These are phyloP conservation scores for Malacosoma neustria DNA, from an alignment of 2,888 invertebrate genomes.

Conservation along the genomic window DNA sequence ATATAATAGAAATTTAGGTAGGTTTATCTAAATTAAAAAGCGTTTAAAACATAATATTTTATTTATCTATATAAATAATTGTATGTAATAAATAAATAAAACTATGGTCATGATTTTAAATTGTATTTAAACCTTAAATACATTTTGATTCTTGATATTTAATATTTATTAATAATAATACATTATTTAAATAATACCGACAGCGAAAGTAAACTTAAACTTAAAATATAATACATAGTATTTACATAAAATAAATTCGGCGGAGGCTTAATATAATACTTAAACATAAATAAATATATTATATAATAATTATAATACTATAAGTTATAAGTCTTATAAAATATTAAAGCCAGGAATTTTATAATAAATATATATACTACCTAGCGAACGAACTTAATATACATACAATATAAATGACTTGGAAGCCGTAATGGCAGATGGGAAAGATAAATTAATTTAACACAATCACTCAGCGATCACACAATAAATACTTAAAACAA, in stretches of 20 bases:
- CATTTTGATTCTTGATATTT: not conserved
- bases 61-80: not conserved
- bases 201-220: constrained; percentile 12
- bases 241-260: constrained; percentile 5
- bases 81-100: constrained; percentile 16
- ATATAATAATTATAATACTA: constrained; percentile 16
- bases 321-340: constrained; percentile 34
- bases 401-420: constrained; percentile 20
- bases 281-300: constrained; percentile 9
- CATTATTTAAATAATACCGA: not conserved
- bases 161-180: not conserved
- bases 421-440: constrained; percentile 17
- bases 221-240: constrained; percentile 6
- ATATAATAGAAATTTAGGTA: no score
- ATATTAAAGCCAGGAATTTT: constrained; percentile 60
- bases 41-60: no score
- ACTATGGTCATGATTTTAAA: constrained; percentile 24
- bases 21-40: no score
- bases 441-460: constrained; percentile 38
- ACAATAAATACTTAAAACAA: constrained; percentile 34
- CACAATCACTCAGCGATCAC: constrained; percentile 45
- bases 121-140: constrained; percentile 13
- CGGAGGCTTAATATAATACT: constrained; percentile 3
- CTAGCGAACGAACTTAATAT: constrained; percentile 29
- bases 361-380: constrained; percentile 18